Conservation (phyloP, 2,888 invertebrate genomes). For the Horisme vitalbata region DNA sequence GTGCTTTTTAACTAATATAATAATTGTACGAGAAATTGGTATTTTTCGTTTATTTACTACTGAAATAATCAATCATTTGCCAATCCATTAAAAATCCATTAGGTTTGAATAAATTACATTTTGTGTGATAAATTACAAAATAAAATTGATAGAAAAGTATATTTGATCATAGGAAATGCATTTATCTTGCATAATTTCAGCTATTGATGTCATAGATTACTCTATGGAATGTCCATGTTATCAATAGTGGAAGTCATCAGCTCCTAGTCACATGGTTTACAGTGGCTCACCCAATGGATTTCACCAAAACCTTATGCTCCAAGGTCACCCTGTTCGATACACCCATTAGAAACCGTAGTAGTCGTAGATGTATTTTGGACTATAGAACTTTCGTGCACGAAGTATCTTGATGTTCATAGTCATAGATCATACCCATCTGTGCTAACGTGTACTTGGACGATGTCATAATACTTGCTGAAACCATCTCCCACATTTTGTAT, state of each 20-base stretch:
- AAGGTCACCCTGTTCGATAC: slow-evolving; percentile 27
- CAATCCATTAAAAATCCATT: no score
- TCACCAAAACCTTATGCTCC: slow-evolving; percentile 42
- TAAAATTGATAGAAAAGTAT: slow-evolving; percentile 5
- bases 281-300: slow-evolving; percentile 40
- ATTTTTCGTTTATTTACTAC: no score
- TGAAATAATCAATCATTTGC: no score
- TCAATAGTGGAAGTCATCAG: slow-evolving; percentile 45
- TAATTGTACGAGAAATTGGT: no score
- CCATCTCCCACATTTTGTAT: slow-evolving; percentile 22
- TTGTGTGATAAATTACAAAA: not conserved
- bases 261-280: slow-evolving; percentile 52
- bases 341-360: slow-evolving; percentile 28
- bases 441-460: slow-evolving; percentile 39
- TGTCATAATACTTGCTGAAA: slow-evolving; percentile 19
- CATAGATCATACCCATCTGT: slow-evolving; percentile 41
- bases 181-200: slow-evolving; percentile 33
- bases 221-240: slow-evolving; percentile 30
- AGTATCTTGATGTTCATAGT: slow-evolving; percentile 22
- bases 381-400: slow-evolving; percentile 46
- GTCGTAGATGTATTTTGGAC: slow-evolving; percentile 23
- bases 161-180: slow-evolving; percentile 37
- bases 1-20: no score
- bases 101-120: no score
- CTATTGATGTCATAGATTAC: slow-evolving; percentile 35